Evolutionary conservation across 1,140 invertebrate species (phyloP), one percentile per base, ranked within the genome.

Genomic region (Augochlora pura): DNA sequence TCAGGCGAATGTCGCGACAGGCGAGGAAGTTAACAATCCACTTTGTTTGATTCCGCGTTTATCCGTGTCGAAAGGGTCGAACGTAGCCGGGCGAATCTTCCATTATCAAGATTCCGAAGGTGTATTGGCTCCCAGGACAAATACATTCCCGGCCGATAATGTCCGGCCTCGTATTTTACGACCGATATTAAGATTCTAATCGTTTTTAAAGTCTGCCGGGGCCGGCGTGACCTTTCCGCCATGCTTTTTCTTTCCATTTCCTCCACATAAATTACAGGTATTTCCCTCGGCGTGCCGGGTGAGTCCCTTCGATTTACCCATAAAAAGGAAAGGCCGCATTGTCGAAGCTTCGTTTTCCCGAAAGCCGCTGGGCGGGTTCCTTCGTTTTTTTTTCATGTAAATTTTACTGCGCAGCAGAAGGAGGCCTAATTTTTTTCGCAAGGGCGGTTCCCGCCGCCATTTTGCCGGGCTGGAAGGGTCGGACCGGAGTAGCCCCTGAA

Each of bases 391-490:
- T 89, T 87, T 83, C 76, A 89, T 90, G 88, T 85, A 90, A 90
- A 90, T 88, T 91, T 83, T 78, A 88, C 87, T 73, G 81, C 85
- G 81, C 77, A 84, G 82, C 80, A 81, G 88, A 89, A 86, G 80
- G 86, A 88, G 83, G 88, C 87, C 88, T 90, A 87, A 88, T 89
- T 90, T 88, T 91, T 90, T 86, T 88, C 87, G 87, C 87, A 88
- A 90, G 89, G 87, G 86, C 88, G 89, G 88, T 90, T 89, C 85
- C 88, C 83, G 85, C 74, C 90, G 91, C 91, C 91, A 91, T 91
- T 91, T 91, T 91, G 88, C 79, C 77, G 75, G 85, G 76, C 81
- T 82, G 82, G 74, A 90, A 91, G 89, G 90, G 90, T 90, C 83
- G 87, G n/a, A 83, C 81, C 79, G 83, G 54, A 21, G n/a, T 71